Percentiles rank a stretch among this genome's conserved stretches.
These are phyloP conservation scores for Drosophila robusta DNA, from an alignment of 2,888 invertebrate species.

Conservation along the genomic window DNA sequence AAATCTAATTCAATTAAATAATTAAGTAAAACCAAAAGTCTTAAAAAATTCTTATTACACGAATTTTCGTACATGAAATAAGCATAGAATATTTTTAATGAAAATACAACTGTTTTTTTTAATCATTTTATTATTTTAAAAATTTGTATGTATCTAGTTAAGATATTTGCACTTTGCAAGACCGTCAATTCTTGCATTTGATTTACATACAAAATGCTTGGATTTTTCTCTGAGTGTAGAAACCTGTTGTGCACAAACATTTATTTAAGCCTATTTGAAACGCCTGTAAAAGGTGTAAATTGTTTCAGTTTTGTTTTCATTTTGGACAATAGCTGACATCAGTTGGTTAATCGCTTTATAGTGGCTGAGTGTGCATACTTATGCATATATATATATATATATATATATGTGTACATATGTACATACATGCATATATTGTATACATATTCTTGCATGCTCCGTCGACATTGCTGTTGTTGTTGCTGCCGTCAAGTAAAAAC, in stretches of 20 bases:
- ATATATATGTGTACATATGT: no score
- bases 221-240: neutral
- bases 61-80: no score
- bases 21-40: neutral
- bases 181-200: no score
- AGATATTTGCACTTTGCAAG: no score
- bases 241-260: neutral
- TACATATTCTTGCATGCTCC: constrained; percentile 13
- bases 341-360: constrained; percentile 19
- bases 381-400: no score
- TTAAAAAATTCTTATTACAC: no score
- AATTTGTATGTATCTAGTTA: neutral
- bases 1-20: neutral
- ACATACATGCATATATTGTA: no score
- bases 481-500: constrained; percentile 39
- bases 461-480: constrained; percentile 5
- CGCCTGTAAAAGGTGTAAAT: constrained; percentile 15
- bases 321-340: constrained; percentile 34
- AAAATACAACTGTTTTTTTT: no score
- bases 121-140: neutral
- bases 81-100: no score
- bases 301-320: constrained; percentile 7
- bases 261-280: neutral
- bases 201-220: no score
- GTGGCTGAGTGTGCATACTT: constrained; percentile 2